phyloP scores from a whole-genome alignment of 2,888 invertebrate genomes.

The Drosophila leonis region DNA sequence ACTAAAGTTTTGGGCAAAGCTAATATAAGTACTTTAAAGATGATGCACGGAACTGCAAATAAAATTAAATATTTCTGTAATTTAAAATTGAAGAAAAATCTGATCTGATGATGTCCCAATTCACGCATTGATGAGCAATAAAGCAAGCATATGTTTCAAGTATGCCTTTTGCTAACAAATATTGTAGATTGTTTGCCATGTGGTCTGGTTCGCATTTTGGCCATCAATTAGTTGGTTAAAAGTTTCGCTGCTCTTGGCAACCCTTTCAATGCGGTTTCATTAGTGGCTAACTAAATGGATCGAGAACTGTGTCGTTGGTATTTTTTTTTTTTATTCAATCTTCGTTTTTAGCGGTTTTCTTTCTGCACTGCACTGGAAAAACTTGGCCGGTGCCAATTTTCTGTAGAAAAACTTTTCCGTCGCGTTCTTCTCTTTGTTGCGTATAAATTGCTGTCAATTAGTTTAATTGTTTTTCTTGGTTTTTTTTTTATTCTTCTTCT shows the following conservation, averaged over 20 bases:
- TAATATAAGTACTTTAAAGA: constrained; percentile 7
- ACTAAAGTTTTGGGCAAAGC: constrained; percentile 13
- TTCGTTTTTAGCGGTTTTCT: constrained; percentile 62
- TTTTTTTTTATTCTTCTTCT: constrained; percentile 6
- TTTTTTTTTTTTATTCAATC: constrained; percentile 7
- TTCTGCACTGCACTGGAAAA: constrained; percentile 36
- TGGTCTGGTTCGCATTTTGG: constrained; percentile 21
- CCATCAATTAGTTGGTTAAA: constrained; percentile 51
- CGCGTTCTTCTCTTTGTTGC: constrained; percentile 51
- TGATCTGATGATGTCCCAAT: not conserved
- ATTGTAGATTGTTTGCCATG: constrained; percentile 4
- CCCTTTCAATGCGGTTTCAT: constrained; percentile 61
- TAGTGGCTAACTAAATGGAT: constrained; percentile 62
- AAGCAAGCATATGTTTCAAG: not conserved
- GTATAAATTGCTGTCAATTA: constrained; percentile 77
- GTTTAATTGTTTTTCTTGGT: constrained; percentile 73
- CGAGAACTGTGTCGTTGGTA: constrained; percentile 27
- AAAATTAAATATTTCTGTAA: not conserved
- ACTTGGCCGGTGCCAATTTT: constrained; percentile 68
- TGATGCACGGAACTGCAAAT: not conserved
- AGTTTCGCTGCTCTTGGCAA: constrained; percentile 40
- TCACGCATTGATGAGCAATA: not conserved
- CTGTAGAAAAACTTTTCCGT: constrained; percentile 50
- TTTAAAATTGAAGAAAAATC: not conserved
- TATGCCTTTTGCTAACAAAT: not conserved